phyloP scores from a whole-genome alignment of 1,140 invertebrate species.

The Phymorhynchus buccinoides region DNA sequence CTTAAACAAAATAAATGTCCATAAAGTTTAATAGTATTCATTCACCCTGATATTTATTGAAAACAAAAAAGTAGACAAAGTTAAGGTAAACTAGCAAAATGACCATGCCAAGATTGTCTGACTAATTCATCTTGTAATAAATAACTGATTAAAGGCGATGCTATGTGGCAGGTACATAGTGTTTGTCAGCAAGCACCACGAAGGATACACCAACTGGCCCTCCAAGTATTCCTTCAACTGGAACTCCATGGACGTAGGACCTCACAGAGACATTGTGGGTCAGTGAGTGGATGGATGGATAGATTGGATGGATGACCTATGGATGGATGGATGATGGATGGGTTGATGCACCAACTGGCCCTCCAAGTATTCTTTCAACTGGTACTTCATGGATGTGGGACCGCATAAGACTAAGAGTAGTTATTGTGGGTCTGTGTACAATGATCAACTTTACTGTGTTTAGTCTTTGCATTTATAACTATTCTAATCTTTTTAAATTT shows the following conservation, averaged over 20 bases:
- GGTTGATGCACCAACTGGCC: slow-evolving; percentile 66
- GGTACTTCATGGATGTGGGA: slow-evolving; percentile 70
- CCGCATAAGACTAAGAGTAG: slow-evolving; percentile 51
- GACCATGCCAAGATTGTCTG: too few species aligned
- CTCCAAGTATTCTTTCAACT: slow-evolving; percentile 66
- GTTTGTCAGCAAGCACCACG: slow-evolving; percentile 70
- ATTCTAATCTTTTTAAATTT: too few species aligned
- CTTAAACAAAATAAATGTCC: too few species aligned
- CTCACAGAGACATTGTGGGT: slow-evolving; percentile 69
- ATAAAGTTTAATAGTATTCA: too few species aligned
- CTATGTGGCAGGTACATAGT: slow-evolving; percentile 64
- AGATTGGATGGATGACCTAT: not conserved
- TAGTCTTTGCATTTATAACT: too few species aligned
- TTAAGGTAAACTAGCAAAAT: too few species aligned
- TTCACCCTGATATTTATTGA: too few species aligned
- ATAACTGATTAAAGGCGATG: too few species aligned
- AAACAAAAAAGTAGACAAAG: too few species aligned
- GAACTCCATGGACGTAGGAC: slow-evolving; percentile 70
- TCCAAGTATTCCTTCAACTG: slow-evolving; percentile 68
- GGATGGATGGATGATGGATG: too few species aligned
- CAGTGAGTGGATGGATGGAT: slow-evolving; percentile 35
- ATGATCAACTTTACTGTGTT: too few species aligned
- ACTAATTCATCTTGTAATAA: too few species aligned
- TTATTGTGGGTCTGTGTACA: slow-evolving; percentile 65
- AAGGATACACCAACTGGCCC: slow-evolving; percentile 70